These are phyloP conservation scores for Vombatus ursinus DNA, from an alignment of 2,113 vertebrate genomes.

Conservation along the genomic window DNA sequence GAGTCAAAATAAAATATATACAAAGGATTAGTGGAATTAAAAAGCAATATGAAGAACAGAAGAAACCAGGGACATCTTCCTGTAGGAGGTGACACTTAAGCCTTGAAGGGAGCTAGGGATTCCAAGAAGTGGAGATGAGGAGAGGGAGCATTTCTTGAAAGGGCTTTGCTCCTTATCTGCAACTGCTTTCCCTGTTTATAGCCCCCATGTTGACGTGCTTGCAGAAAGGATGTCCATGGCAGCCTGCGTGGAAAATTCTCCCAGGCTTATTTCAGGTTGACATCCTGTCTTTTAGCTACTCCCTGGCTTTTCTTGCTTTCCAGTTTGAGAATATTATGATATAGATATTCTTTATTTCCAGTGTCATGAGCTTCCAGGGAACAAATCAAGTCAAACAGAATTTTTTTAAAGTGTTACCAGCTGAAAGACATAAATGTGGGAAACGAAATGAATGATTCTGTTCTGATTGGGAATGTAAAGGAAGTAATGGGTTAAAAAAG, in stretches of 20 bases:
- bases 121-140: background rate
- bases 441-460: background rate
- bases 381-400: background rate
- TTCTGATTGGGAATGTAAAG: background rate
- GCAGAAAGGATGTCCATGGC: background rate
- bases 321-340: background rate
- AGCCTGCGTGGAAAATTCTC: background rate
- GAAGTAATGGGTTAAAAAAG: background rate
- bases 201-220: background rate
- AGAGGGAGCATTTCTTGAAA: background rate
- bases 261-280: background rate
- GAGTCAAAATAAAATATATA: background rate
- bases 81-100: background rate
- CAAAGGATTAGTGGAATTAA: background rate
- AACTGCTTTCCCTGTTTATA: background rate
- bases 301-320: background rate
- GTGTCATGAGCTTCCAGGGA: background rate
- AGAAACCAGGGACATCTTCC: background rate
- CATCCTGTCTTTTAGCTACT: background rate
- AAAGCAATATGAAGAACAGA: background rate
- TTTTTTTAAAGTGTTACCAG: background rate
- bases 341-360: background rate
- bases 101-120: background rate
- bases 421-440: background rate
- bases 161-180: background rate